Evolutionary conservation across 2,113 vertebrate genomes (phyloP), one percentile per base, ranked within the genome.

Genomic region (Anser brachyrhynchus): DNA sequence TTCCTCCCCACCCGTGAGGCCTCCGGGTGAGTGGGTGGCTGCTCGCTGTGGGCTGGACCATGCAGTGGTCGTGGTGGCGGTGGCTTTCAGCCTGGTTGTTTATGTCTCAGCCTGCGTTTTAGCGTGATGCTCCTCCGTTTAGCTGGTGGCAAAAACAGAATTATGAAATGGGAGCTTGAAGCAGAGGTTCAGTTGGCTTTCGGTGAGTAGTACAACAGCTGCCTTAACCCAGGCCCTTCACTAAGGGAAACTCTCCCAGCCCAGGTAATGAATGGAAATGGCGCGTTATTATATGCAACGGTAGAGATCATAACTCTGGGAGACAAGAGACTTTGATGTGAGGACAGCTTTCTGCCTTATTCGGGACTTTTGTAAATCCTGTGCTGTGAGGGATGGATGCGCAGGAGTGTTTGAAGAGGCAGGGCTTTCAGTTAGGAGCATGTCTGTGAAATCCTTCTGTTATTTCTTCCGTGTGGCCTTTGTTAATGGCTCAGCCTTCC

Each of bases 211-310:
- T 62, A 6, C 2, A 2, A 14, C 31, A 51, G 44, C 18, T 90
- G 33, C 46, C 29, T 78, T 43, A 39, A 25, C 22, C 35, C 12
- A 66, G 74, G 35, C 21, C 8, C 11, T 59, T 87, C 1, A 0
- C 29, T 4, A 61, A 13, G 19, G 39, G 71, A 41, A 95, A 19
- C 35, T 64, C 37, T 58, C 58, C 35, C 43, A 64, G 3, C 6
- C 17, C 4, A 20, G 35, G 28, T 65, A 13, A n/a, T 44, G 44
- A 49, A n/a, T 17, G 57, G 25, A 57, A 65, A 23, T 33, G 2
- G 5, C 31, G 39, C 0, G 1, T 18, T 62, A 52, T 69, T 49
- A 10, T 1, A 5, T 76, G 46, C 33, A n/a, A 6, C 10, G 9
- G 1, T 49, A 39, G 52, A 84, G 29, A 41, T 39, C 1, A 3